These are phyloP conservation scores for Bombycilla garrulus DNA, from an alignment of 2,113 vertebrate genomes.

Conservation along the genomic window DNA sequence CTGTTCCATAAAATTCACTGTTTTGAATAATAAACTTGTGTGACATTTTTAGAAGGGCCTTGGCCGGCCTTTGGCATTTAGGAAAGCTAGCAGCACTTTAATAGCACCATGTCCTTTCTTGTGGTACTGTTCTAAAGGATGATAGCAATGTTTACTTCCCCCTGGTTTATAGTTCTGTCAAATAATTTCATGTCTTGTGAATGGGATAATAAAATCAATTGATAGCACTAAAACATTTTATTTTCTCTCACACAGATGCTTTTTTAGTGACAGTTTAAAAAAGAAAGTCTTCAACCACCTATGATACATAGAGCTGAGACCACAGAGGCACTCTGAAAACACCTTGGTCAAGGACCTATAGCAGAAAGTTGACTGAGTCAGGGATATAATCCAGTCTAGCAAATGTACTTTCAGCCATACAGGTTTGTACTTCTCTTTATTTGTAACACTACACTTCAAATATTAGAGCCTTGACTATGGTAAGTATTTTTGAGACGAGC, in stretches of 20 bases:
- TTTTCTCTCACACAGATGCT: background rate
- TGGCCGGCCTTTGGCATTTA: background rate
- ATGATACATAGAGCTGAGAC: background rate
- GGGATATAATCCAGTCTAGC: background rate
- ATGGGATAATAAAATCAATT: constrained; percentile 6
- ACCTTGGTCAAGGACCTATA: background rate
- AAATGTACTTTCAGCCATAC: background rate
- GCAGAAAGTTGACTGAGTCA: background rate
- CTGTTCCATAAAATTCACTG: background rate
- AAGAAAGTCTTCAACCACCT: background rate
- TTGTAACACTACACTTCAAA: background rate
- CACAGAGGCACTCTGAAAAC: background rate
- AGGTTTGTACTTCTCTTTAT: background rate
- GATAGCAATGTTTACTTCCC: background rate
- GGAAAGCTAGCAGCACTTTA: background rate
- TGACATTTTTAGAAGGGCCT: background rate
- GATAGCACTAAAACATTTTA: background rate
- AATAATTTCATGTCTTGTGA: background rate
- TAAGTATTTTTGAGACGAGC: background rate
- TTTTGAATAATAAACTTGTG: background rate
- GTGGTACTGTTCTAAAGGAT: background rate
- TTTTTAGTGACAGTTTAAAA: background rate
- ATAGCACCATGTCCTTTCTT: background rate
- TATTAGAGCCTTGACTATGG: background rate
- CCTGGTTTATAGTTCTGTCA: background rate